These are phyloP conservation scores for Emydoidea blandingii DNA, from an alignment of 2,797 vertebrate genomes.

Conservation along the genomic window DNA sequence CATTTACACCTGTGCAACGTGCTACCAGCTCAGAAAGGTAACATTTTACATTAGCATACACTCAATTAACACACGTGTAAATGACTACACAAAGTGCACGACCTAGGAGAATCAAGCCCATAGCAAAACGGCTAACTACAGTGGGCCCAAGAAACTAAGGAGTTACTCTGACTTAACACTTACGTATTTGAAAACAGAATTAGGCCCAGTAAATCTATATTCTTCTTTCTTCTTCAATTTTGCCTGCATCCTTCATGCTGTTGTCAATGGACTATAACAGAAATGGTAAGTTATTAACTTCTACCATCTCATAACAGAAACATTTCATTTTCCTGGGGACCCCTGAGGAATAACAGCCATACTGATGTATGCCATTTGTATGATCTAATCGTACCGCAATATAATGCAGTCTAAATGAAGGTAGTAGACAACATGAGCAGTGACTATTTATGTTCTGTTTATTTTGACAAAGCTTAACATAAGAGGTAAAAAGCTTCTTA, in stretches of 20 bases:
- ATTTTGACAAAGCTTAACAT: neutral
- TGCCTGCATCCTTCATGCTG: neutral
- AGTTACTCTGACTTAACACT: neutral
- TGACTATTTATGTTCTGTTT: neutral
- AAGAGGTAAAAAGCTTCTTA: neutral
- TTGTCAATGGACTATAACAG: neutral
- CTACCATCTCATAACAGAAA: neutral
- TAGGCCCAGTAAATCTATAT: neutral
- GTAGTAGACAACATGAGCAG: neutral
- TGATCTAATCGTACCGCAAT: neutral
- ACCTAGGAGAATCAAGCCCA: neutral
- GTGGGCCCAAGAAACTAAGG: neutral
- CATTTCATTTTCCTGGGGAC: neutral
- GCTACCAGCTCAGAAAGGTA: neutral
- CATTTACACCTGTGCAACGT: neutral
- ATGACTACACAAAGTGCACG: neutral
- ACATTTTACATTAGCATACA: neutral
- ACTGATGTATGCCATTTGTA: fast-evolving
- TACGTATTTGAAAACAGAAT: neutral
- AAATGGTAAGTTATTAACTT: neutral
- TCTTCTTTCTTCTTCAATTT: neutral
- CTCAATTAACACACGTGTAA: neutral
- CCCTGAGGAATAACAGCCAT: neutral
- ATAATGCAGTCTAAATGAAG: neutral
- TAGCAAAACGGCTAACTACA: neutral